These are phyloP conservation scores for Megastigmus dorsalis DNA, from an alignment of 2,888 invertebrate species.

Conservation along the genomic window DNA sequence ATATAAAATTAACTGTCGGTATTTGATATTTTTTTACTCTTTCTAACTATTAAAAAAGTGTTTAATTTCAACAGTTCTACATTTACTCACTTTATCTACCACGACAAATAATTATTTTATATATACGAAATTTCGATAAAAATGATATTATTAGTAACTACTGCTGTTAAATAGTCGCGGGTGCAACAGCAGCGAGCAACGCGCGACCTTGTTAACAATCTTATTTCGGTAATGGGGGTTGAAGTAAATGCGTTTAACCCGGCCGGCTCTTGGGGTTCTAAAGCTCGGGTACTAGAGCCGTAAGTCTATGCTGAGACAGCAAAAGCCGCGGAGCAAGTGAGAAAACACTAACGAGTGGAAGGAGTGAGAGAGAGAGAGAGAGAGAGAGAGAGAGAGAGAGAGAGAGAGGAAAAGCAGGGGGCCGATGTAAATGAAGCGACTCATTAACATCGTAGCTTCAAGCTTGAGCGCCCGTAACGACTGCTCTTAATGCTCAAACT, in stretches of 20 bases:
- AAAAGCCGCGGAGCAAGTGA: conserved; percentile 24
- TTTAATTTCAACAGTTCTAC: too few relatives aligned
- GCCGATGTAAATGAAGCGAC: conserved; percentile 61
- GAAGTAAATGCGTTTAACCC: conserved; percentile 47
- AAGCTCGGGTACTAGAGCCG: conserved; percentile 4
- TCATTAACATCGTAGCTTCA: conserved; percentile 61
- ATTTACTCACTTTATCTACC: too few relatives aligned
- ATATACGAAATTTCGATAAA: too few relatives aligned
- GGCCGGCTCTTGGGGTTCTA: too few relatives aligned
- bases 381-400: conserved; percentile 19
- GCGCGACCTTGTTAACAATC: conserved; percentile 46
- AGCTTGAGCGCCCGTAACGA: conserved; percentile 55
- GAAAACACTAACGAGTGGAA: conserved; percentile 55
- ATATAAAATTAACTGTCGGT: too few relatives aligned
- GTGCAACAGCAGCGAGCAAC: too few relatives aligned
- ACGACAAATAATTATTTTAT: too few relatives aligned
- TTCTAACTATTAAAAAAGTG: too few relatives aligned
- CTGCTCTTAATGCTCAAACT: conserved; percentile 62
- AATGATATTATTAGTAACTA: too few relatives aligned
- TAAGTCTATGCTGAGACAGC: conserved; percentile 39
- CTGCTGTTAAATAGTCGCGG: too few relatives aligned
- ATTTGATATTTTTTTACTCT: too few relatives aligned
- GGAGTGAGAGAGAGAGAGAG: not conserved
- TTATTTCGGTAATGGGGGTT: conserved; percentile 49
- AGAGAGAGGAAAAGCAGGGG: too few relatives aligned